These are phyloP conservation scores for Tolmerus cingulatus DNA, from an alignment of 2,888 invertebrate species.

Conservation along the genomic window DNA sequence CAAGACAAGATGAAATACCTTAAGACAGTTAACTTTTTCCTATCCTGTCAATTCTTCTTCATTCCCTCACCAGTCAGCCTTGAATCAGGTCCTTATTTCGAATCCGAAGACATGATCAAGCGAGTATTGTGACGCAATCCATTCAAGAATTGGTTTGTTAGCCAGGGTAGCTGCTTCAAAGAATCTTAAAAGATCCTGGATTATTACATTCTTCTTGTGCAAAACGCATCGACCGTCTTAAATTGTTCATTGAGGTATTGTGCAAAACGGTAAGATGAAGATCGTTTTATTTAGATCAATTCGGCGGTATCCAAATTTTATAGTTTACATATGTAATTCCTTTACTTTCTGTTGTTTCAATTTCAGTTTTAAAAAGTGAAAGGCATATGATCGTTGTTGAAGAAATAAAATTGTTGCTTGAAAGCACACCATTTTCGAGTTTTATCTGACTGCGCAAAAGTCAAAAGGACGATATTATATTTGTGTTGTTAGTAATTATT, in stretches of 20 bases:
- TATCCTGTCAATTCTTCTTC: neutral
- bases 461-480: no score
- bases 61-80: neutral
- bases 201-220: neutral
- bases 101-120: neutral
- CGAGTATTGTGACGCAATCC: constrained; percentile 1
- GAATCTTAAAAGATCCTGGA: neutral
- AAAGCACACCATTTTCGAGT: no score
- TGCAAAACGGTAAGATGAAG: constrained; percentile 22
- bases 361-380: no score
- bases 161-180: neutral
- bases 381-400: no score
- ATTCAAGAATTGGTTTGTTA: neutral
- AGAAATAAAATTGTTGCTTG: no score
- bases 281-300: neutral
- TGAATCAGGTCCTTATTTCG: neutral
- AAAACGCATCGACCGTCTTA: neutral
- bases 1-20: neutral
- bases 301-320: no score
- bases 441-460: no score
- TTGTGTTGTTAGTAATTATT: no score
- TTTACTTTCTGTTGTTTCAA: no score
- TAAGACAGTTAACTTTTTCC: neutral
- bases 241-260: constrained; percentile 8
- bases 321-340: no score